Conservation (phyloP, 23 tunicate species). For the Trididemnum miniatum region DNA sequence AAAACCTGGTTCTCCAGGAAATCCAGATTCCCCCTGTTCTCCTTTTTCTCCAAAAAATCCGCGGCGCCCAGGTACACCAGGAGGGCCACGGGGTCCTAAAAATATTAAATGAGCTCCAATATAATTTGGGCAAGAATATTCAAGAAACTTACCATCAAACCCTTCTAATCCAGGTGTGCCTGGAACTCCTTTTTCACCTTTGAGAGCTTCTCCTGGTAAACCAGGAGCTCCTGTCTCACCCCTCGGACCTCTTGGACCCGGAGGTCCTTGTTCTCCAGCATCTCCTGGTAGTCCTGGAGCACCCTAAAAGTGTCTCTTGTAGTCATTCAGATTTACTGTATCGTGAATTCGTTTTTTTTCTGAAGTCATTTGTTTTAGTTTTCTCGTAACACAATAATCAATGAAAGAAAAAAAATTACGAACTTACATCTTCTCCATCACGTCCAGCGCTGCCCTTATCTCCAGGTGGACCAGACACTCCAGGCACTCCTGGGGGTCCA, state of each 20-base stretch:
- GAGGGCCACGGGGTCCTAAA: constrained; percentile 56
- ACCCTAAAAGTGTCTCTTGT: constrained; percentile 30
- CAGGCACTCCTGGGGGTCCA: constrained; percentile 61
- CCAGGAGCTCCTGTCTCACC: constrained; percentile 61
- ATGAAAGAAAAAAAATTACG: neutral
- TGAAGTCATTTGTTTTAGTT: no score
- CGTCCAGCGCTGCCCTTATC: constrained; percentile 67
- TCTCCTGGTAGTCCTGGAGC: constrained; percentile 50
- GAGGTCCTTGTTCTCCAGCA: constrained; percentile 63
- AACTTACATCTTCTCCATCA: constrained; percentile 52
- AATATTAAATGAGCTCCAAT: neutral
- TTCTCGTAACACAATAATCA: neutral
- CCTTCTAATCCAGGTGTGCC: constrained; percentile 62
- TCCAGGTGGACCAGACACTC: constrained; percentile 54
- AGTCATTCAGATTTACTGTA: no score
- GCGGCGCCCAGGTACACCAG: constrained; percentile 53
- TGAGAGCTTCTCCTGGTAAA: constrained; percentile 39
- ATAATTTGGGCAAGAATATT: no score
- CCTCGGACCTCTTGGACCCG: constrained; percentile 46
- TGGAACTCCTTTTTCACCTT: constrained; percentile 47
- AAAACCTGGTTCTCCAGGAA: constrained; percentile 28
- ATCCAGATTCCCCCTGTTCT: constrained; percentile 59
- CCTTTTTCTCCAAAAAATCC: constrained; percentile 71
- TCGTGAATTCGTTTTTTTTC: no score
- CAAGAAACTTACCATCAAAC: constrained; percentile 35